phyloP scores from a whole-genome alignment of 1,140 invertebrate species.

The Laupala kohalensis region DNA sequence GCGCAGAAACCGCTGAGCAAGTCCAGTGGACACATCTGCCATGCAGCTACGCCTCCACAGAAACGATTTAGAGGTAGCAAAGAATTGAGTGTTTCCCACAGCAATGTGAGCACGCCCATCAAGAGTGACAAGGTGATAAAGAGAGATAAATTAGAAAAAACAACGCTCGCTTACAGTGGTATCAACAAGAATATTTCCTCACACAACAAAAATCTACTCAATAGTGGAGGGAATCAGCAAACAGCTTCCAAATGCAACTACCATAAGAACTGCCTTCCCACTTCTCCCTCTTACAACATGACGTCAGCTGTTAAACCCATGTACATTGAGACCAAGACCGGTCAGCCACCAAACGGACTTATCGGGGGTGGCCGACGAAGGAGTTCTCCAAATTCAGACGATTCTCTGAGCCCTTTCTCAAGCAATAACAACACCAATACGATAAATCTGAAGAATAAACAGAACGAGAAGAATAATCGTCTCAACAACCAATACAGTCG shows the following conservation, averaged over 20 bases:
- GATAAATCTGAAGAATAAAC: neutral
- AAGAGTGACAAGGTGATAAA: neutral
- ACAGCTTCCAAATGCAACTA: neutral
- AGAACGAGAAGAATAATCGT: constrained; percentile 2
- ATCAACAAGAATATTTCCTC: neutral
- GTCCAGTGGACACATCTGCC: neutral
- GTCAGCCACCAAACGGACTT: neutral
- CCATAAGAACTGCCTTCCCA: neutral
- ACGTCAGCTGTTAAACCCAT: neutral
- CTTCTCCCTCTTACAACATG: neutral
- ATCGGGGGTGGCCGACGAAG: neutral
- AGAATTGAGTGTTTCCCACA: neutral
- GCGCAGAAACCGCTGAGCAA: neutral
- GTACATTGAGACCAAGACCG: neutral
- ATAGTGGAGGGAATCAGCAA: neutral
- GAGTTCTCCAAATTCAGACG: neutral
- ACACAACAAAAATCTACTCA: neutral
- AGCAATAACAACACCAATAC: constrained; percentile 9
- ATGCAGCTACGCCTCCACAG: neutral
- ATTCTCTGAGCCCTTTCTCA: neutral
- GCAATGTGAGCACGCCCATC: neutral
- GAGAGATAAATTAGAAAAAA: neutral
- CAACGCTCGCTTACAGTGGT: neutral
- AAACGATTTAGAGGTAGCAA: neutral
- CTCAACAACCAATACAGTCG: neutral